These are phyloP conservation scores for Rhogogaster chlorosoma DNA, from an alignment of 2,888 invertebrate genomes.

Conservation along the genomic window DNA sequence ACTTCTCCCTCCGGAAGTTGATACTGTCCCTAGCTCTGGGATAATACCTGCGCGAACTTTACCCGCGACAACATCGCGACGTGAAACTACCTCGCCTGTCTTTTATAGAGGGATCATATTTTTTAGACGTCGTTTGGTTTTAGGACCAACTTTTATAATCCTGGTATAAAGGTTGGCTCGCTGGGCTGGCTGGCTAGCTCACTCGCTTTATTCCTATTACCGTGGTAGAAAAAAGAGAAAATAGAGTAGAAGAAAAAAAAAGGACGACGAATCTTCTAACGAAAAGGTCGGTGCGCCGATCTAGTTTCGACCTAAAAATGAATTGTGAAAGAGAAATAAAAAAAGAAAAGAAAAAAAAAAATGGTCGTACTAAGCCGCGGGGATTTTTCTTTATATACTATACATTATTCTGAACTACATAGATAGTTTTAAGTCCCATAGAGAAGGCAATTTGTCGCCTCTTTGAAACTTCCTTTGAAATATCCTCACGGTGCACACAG, in stretches of 20 bases:
- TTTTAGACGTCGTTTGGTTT: slow-evolving; percentile 51
- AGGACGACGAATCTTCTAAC: slow-evolving; percentile 28
- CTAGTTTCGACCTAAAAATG: slow-evolving; percentile 32
- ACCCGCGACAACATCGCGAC: slow-evolving; percentile 16
- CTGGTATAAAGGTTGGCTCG: slow-evolving; percentile 39
- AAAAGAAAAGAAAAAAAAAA: not conserved
- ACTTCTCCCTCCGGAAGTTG: slow-evolving; percentile 24
- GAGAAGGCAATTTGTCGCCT: slow-evolving; percentile 36
- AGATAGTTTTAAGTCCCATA: slow-evolving; percentile 27
- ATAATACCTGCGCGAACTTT: slow-evolving; percentile 40
- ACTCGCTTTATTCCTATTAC: slow-evolving; percentile 37
- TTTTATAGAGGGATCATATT: slow-evolving; percentile 49
- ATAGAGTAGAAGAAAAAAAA: not conserved
- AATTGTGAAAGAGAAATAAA: slow-evolving; percentile 16
- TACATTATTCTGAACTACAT: slow-evolving; percentile 2
- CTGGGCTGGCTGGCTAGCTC: not conserved
- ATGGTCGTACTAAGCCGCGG: not conserved
- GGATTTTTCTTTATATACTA: slow-evolving; percentile 2
- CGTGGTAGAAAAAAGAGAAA: not conserved
- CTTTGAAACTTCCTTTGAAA: slow-evolving; percentile 21
- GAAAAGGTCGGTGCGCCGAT: slow-evolving; percentile 31
- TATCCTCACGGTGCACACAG: not conserved
- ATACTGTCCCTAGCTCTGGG: slow-evolving; percentile 27
- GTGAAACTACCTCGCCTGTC: slow-evolving; percentile 44
- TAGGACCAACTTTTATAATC: slow-evolving; percentile 51